Conservation (phyloP, 1,140 invertebrate species). For the Drosophila punjabiensis region DNA sequence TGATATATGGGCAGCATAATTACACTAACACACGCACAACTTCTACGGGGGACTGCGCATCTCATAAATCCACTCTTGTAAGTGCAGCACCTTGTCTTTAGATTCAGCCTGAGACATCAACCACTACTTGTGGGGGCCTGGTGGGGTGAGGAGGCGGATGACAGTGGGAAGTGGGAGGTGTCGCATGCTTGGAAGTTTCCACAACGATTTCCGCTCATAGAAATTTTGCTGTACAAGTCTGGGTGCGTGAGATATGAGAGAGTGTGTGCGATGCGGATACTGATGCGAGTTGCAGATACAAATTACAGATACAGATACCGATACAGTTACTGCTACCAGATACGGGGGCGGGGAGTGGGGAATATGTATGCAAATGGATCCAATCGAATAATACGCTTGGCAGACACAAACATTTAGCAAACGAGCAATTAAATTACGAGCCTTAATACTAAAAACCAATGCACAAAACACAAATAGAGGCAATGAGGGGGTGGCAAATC, state of each 20-base stretch:
- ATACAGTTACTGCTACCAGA: constrained; percentile 37
- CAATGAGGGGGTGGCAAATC: constrained; percentile 17
- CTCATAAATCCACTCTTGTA: constrained; percentile 46
- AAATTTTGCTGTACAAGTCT: constrained; percentile 61
- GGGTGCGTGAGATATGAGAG: constrained; percentile 42
- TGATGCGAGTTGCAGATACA: constrained; percentile 45
- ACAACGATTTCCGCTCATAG: constrained; percentile 71
- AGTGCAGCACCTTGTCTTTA: constrained; percentile 37
- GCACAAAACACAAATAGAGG: constrained; percentile 53
- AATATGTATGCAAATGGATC: constrained; percentile 55
- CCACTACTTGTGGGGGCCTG: constrained; percentile 8
- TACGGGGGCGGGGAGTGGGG: constrained; percentile 16
- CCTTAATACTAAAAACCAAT: constrained; percentile 65
- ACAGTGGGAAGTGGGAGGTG: constrained; percentile 14
- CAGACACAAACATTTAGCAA: constrained; percentile 68
- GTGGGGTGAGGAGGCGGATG: constrained; percentile 10
- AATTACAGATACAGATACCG: constrained; percentile 44
- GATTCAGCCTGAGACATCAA: constrained; percentile 29
- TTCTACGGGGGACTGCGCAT: constrained; percentile 43
- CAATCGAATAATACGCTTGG: constrained; percentile 56
- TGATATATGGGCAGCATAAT: constrained; percentile 67
- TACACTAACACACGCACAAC: constrained; percentile 47
- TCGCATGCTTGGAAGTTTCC: constrained; percentile 66
- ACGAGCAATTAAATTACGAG: constrained; percentile 77
- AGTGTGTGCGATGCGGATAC: constrained; percentile 48